These are phyloP conservation scores for Dendrolimus kikuchii DNA, from an alignment of 1,140 invertebrate genomes.

Conservation along the genomic window DNA sequence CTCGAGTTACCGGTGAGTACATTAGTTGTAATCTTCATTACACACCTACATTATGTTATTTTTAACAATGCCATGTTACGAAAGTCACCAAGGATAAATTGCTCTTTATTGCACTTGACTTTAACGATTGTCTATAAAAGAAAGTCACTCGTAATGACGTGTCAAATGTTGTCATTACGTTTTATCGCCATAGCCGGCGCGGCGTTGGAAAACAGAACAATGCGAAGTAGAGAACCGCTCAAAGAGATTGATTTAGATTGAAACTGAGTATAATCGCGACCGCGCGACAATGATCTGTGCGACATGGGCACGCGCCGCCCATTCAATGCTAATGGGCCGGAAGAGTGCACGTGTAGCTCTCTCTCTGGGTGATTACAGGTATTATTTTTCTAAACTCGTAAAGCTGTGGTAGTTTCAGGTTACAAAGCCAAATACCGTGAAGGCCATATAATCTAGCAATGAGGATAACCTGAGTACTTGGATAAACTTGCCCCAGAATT, in stretches of 20 bases:
- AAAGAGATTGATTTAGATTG: constrained; percentile 47
- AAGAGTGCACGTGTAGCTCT: constrained; percentile 49
- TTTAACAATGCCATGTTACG: constrained; percentile 13
- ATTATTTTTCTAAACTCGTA: constrained; percentile 31
- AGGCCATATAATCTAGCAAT: no score
- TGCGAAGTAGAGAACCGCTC: constrained; percentile 25
- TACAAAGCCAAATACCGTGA: constrained; percentile 14
- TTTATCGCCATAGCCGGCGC: constrained; percentile 25
- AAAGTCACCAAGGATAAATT: constrained; percentile 19
- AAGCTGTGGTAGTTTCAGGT: constrained; percentile 23
- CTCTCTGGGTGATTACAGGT: constrained; percentile 40
- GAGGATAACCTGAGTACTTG: no score
- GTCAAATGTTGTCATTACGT: constrained; percentile 48
- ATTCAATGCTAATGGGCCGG: constrained; percentile 68
- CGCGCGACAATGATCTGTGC: constrained; percentile 47
- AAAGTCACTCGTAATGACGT: constrained; percentile 26
- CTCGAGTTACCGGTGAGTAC: constrained; percentile 66
- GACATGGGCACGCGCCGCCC: constrained; percentile 43
- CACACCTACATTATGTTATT: not conserved
- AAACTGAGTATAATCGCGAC: constrained; percentile 40
- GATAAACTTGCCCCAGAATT: no score
- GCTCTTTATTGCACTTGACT: constrained; percentile 28
- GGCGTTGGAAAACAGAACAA: constrained; percentile 43
- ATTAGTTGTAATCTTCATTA: constrained; percentile 5
- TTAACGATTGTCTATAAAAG: constrained; percentile 18